phyloP scores from a whole-genome alignment of 2,888 invertebrate species.

The Ernsta delagoae region DNA sequence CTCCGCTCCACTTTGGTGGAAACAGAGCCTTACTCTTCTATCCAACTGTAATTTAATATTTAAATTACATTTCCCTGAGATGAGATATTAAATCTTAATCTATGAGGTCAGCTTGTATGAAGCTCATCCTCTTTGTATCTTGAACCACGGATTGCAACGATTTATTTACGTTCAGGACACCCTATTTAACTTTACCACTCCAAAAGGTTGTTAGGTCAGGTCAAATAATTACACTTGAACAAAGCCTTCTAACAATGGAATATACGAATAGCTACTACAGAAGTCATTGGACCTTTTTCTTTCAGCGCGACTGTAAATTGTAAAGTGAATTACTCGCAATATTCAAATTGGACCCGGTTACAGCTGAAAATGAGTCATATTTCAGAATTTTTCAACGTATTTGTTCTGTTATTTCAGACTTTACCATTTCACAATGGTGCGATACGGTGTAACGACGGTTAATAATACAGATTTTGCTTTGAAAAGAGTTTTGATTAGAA shows the following conservation, averaged over 20 bases:
- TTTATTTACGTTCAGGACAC: background rate
- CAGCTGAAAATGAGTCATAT: background rate
- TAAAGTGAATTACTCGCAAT: conserved; percentile 2
- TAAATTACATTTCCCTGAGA: too few species aligned
- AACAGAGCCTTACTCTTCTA: too few species aligned
- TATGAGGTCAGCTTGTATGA: too few species aligned
- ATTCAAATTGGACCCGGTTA: conserved; percentile 9
- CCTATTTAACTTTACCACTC: background rate
- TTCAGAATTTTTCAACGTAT: background rate
- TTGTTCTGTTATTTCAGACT: conserved; percentile 1
- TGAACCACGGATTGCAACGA: background rate
- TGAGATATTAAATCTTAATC: too few species aligned
- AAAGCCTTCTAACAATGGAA: conserved; percentile 3
- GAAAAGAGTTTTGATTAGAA: background rate
- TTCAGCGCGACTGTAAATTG: conserved; percentile 3
- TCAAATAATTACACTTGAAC: conserved; percentile 1
- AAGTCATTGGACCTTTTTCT: conserved; percentile 1
- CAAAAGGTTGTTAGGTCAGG: background rate
- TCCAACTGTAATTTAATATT: too few species aligned
- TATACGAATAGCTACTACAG: background rate
- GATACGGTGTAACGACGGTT: too few species aligned
- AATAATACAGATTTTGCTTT: background rate
- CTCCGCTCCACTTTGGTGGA: too few species aligned
- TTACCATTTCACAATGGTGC: background rate
- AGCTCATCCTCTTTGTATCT: background rate